Conservation (phyloP, 1,140 invertebrate genomes). For the Heliconius hermathena region DNA sequence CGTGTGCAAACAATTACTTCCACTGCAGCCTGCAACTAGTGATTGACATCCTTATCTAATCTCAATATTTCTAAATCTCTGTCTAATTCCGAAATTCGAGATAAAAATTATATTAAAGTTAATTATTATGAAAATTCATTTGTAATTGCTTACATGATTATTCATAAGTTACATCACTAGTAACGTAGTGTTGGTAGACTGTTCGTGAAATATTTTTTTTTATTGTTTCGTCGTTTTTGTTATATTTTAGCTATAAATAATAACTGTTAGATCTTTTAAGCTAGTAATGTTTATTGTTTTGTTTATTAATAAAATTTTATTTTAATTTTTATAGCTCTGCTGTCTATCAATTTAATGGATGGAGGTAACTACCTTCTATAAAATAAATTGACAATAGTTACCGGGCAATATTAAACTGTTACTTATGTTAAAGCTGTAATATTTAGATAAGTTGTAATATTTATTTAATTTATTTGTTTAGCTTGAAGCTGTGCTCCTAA, state of each 20-base stretch:
- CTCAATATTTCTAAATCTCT: neutral
- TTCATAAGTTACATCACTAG: conserved; percentile 31
- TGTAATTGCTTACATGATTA: conserved; percentile 33
- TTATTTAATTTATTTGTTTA: no score
- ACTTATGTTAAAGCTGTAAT: neutral
- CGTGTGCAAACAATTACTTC: neutral
- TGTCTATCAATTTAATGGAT: neutral
- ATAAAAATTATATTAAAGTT: conserved; percentile 19
- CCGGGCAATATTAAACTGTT: neutral
- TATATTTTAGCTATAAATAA: neutral
- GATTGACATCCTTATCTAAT: conserved; percentile 17
- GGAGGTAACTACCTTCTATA: neutral
- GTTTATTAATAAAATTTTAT: neutral
- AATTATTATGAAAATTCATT: conserved; percentile 25
- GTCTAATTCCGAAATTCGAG: conserved; percentile 17
- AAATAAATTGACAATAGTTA: neutral
- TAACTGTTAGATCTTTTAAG: neutral
- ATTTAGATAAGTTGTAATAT: no score
- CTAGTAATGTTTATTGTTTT: neutral
- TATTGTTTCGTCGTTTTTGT: neutral
- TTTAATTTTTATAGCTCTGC: neutral
- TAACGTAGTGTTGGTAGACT: conserved; percentile 12
- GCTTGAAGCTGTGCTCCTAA: no score
- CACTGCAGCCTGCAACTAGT: neutral
- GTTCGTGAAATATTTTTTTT: conserved; percentile 13